Conservation (phyloP, 2,113 vertebrate genomes). For the rabbit (Oryctolagus cuniculus) region mOryCun1.1 NC_091440.1:62200501-62201000, state of each 20-base stretch:
- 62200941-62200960: too few species aligned
- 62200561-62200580: not conserved
- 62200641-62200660: not conserved
- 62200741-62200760: not conserved
- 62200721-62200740: not conserved
- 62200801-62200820: too few species aligned
- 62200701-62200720: not conserved
- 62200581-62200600: not conserved
- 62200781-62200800: too few species aligned
- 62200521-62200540: not conserved
- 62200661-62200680: not conserved
- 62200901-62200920: too few species aligned
- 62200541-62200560: not conserved
- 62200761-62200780: not conserved
- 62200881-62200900: too few species aligned
- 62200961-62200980: too few species aligned
- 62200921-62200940: too few species aligned
- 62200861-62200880: too few species aligned
- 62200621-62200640: not conserved
- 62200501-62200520: not conserved
- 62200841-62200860: too few species aligned
- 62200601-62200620: not conserved
- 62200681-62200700: not conserved
- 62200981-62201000: too few species aligned
- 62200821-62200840: too few species aligned